Evolutionary conservation across 2,797 vertebrate genomes (phyloP), one percentile per base, ranked within the genome.

Genomic region (Squalus acanthias): DNA sequence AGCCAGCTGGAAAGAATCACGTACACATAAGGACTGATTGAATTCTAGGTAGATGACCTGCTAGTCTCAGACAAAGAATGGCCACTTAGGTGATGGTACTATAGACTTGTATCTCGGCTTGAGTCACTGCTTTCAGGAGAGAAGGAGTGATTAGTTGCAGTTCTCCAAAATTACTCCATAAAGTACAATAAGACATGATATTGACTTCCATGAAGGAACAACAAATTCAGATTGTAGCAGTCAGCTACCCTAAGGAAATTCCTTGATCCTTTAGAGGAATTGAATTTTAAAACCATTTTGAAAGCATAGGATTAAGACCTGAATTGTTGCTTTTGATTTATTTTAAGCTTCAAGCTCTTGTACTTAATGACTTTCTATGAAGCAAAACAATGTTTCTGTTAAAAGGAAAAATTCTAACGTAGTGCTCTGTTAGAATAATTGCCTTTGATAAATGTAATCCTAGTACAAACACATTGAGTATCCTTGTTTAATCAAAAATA

Each of bases 321-420:
- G 13, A 91, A n/a, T 91, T 33, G 57, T 91, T 91, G 88, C 88
- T 91, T 91, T 91, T 91, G 57, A 91, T 33, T 91, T 46, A 82
- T 82, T 82, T 82, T 63, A 91, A 91, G 29, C 60, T 91, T 91
- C 88, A 91, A 91, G 2, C 85, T 22, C 50, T 26, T 50, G 50
- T 53, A 88, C 29, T 12, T 60, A 91, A 63, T 82, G 15, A 46
- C 4, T 17, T 82, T 4, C 17, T 82, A 22, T 82, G 79, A 82
- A 82, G 79, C 39, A 82, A 46, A 82, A 20, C 15, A 13, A 24
- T 88, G 9, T 33, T 91, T 91, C 24, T 33, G 13, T 17, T 63
- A 33, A 63, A 91, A 63, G 29, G 20, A 53, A 60, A 63, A 57
- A 91, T 63, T 91, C 29, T 76, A 76, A 76, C 1, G 53, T 76